These are phyloP conservation scores for Eurytoma adleriae DNA, from an alignment of 2,888 invertebrate genomes.

Conservation along the genomic window DNA sequence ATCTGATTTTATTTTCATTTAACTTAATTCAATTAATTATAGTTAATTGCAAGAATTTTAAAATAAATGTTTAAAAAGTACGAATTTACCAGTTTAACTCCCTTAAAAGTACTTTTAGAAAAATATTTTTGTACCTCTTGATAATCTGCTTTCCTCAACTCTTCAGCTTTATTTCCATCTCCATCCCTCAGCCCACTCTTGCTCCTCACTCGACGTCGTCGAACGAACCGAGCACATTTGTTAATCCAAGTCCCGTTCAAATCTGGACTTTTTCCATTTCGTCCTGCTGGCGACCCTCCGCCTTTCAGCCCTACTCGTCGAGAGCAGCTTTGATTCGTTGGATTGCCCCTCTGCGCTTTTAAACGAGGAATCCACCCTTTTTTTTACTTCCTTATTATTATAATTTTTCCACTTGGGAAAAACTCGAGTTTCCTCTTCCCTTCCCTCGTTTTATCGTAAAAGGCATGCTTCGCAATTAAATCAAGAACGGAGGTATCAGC, in stretches of 20 bases:
- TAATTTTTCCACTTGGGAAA: slow-evolving; percentile 49
- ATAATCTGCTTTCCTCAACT: background rate
- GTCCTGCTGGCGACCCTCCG: slow-evolving; percentile 25
- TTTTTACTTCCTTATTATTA: slow-evolving; percentile 52
- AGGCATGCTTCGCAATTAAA: slow-evolving; percentile 32
- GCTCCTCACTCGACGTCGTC: slow-evolving; percentile 30
- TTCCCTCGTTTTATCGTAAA: background rate
- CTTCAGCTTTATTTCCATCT: slow-evolving; percentile 16
- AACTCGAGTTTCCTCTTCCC: slow-evolving; percentile 1
- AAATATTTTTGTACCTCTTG: too few relatives aligned
- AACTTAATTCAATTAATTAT: too few relatives aligned
- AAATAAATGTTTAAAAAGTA: too few relatives aligned
- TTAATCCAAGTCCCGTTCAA: slow-evolving; percentile 42
- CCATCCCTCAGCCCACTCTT: slow-evolving; percentile 5
- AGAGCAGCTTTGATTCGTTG: slow-evolving; percentile 59
- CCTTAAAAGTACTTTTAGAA: too few relatives aligned
- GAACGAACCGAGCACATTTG: slow-evolving; percentile 44
- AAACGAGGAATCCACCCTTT: slow-evolving; percentile 42
- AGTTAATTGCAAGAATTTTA: too few relatives aligned
- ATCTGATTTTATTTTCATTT: too few relatives aligned
- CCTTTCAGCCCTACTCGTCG: slow-evolving; percentile 51
- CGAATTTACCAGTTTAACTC: too few relatives aligned
- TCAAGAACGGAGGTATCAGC: background rate
- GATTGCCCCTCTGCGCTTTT: slow-evolving; percentile 42
- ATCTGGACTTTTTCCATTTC: slow-evolving; percentile 36